Conservation (phyloP, 2,113 vertebrate genomes). For the Malurus cyaneus region DNA sequence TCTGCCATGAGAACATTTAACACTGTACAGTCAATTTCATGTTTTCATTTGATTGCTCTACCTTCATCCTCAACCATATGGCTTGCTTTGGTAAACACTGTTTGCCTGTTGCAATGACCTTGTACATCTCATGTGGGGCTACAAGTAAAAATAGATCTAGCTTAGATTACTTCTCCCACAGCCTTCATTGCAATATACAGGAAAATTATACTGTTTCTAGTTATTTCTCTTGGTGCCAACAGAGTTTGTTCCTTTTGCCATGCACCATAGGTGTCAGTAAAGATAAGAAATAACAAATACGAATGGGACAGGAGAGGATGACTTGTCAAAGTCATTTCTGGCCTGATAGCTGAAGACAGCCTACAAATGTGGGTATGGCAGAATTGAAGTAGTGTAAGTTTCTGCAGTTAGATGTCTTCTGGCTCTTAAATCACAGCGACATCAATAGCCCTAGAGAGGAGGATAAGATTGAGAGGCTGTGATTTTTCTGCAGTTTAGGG, state of each 20-base stretch:
- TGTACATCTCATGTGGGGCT: neutral
- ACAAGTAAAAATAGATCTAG: neutral
- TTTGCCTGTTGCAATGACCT: neutral
- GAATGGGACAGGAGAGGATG: neutral
- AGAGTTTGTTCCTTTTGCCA: neutral
- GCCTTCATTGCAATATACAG: neutral
- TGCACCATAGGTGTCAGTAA: neutral
- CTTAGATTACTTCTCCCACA: neutral
- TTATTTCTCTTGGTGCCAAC: neutral
- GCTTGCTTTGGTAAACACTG: neutral
- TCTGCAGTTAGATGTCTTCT: neutral
- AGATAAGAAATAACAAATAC: neutral
- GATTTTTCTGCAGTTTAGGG: neutral
- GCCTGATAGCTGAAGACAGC: neutral
- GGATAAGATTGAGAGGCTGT: rapidly evolving
- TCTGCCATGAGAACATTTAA: neutral
- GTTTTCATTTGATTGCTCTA: neutral
- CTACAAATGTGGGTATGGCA: neutral
- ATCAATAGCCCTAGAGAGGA: neutral
- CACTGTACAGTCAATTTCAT: rapidly evolving
- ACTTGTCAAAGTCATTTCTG: rapidly evolving
- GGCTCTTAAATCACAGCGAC: neutral
- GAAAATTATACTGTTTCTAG: neutral
- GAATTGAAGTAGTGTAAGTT: neutral
- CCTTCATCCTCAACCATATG: neutral